phyloP scores from a whole-genome alignment of 2,797 vertebrate genomes.

The Catostomus latipinnis region DNA sequence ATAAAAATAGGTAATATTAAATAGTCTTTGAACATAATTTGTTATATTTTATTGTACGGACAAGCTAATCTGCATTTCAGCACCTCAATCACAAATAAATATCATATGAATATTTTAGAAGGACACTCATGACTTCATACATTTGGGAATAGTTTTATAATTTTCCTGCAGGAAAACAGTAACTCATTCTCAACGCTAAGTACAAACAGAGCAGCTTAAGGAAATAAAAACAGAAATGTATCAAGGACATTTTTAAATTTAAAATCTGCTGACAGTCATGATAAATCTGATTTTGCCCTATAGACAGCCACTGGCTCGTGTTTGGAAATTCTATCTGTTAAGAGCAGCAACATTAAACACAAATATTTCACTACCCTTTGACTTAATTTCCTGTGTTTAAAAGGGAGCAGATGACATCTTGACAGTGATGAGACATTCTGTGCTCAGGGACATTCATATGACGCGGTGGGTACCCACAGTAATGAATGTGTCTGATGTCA shows the following conservation, averaged over 20 bases:
- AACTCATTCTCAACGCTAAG: neutral
- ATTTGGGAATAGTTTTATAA: neutral
- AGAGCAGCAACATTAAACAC: conserved; percentile 72
- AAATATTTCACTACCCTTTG: conserved; percentile 81
- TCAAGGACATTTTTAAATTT: conserved; percentile 33
- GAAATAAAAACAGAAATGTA: conserved; percentile 40
- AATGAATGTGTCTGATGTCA: neutral
- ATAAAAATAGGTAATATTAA: too few species aligned
- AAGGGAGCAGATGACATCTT: conserved; percentile 64
- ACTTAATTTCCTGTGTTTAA: conserved; percentile 75
- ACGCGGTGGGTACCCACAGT: conserved; percentile 9
- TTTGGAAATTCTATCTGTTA: conserved; percentile 78
- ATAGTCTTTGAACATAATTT: too few species aligned
- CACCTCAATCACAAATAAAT: neutral
- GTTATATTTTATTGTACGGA: too few species aligned
- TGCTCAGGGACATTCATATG: conserved; percentile 12
- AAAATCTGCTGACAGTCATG: conserved; percentile 34
- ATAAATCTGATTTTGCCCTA: conserved; percentile 52
- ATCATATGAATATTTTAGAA: neutral
- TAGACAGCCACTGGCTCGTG: conserved; percentile 58
- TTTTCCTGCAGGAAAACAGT: conserved; percentile 4
- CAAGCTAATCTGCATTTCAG: too few species aligned
- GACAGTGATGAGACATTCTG: conserved; percentile 52
- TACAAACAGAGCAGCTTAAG: conserved; percentile 31
- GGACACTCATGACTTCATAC: neutral